A percentile compares a stretch with the other conserved stretches of the same genome.
Conservation (phyloP, 1,140 invertebrate genomes). For the Lasioglossum albipes region DNA sequence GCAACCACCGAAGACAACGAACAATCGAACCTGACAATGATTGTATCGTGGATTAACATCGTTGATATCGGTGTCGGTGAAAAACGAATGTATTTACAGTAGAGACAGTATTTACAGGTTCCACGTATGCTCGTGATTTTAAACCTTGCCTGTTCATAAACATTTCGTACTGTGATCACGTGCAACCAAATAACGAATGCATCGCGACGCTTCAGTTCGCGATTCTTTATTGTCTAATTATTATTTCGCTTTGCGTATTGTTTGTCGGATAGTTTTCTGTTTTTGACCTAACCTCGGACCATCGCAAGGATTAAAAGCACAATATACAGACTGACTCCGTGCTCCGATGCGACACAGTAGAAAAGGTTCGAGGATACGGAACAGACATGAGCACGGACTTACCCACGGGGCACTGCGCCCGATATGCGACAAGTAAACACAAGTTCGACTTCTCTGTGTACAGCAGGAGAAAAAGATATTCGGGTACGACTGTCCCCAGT, state of each 20-base stretch:
- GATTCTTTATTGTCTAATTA: not conserved
- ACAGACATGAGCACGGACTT: too few relatives aligned
- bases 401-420: too few relatives aligned
- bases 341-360: not conserved
- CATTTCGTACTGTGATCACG: too few relatives aligned
- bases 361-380: not conserved
- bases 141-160: not conserved
- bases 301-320: slow-evolving; percentile 16
- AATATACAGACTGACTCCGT: not conserved
- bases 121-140: slow-evolving; percentile 5
- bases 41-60: not conserved
- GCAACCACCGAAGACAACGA: not conserved
- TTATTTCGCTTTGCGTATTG: not conserved
- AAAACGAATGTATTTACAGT: slow-evolving; percentile 36
- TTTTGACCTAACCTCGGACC: not conserved
- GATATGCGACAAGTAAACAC: too few relatives aligned
- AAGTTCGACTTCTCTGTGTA: too few relatives aligned
- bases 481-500: too few relatives aligned
- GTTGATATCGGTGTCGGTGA: not conserved
- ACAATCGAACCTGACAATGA: not conserved
- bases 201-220: too few relatives aligned
- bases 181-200: too few relatives aligned
- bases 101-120: slow-evolving; percentile 19
- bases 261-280: too few relatives aligned
- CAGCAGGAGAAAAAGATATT: too few relatives aligned